A percentile compares a stretch with the other conserved stretches of the same genome.
These are phyloP conservation scores for Ophion slaviceki DNA, from an alignment of 2,888 invertebrate species.

Conservation along the genomic window DNA sequence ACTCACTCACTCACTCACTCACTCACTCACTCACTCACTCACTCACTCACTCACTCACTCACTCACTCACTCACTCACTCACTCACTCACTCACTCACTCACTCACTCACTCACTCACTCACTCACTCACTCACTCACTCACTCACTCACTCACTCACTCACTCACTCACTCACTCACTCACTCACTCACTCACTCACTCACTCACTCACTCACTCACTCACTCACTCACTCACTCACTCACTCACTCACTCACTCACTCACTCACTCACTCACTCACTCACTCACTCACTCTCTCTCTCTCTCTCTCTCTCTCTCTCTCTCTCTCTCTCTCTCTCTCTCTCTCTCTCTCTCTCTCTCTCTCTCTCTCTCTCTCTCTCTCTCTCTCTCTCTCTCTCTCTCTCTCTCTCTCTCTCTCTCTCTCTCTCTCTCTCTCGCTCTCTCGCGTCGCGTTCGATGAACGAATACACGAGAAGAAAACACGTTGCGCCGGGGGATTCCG, in stretches of 20 bases:
- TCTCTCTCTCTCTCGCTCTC: not conserved
- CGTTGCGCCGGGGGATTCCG: slow-evolving; percentile 19
- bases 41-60: not conserved
- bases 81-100: not conserved
- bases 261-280: no score
- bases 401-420: slow-evolving; percentile 5
- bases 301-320: slow-evolving; percentile 8
- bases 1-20: not conserved
- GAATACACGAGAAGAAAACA: slow-evolving; percentile 23
- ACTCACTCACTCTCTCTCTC: no score
- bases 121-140: not conserved
- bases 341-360: not conserved
- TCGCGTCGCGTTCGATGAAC: slow-evolving; percentile 4
- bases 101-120: slow-evolving; percentile 2
- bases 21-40: slow-evolving; percentile 2
- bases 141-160: not conserved
- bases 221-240: not conserved
- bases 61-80: not conserved
- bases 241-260: not conserved
- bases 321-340: slow-evolving; percentile 1
- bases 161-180: not conserved
- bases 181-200: slow-evolving; percentile 2
- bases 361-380: slow-evolving; percentile 10
- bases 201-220: not conserved
- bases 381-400: not conserved